These are phyloP conservation scores for Chrysaora quinquecirrha DNA, from an alignment of 30 jellyfish, hydroid and myxozoan species.

Conservation along the genomic window DNA sequence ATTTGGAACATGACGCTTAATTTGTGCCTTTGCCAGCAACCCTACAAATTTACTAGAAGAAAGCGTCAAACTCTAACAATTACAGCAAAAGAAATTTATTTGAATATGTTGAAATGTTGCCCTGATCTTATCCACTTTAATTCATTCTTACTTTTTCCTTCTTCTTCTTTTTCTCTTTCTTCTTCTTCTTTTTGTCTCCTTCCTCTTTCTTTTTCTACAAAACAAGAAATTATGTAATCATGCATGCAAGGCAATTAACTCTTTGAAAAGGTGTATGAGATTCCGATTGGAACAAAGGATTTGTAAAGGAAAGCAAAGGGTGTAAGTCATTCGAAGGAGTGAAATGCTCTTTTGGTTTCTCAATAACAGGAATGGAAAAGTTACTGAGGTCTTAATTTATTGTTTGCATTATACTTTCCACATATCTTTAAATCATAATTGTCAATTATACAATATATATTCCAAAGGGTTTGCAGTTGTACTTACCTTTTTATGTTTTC, in stretches of 20 bases:
- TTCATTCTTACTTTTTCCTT: conserved; percentile 41
- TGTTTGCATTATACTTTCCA: not conserved
- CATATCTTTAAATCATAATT: too few species aligned
- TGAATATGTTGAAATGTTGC: too few species aligned
- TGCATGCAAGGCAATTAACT: too few species aligned
- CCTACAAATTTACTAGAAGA: too few species aligned
- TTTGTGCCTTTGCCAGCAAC: too few species aligned
- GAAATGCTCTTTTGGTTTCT: not conserved
- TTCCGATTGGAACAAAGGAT: not conserved
- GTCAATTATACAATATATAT: too few species aligned
- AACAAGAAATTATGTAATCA: not conserved
- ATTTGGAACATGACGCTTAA: too few species aligned
- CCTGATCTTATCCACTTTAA: not conserved
- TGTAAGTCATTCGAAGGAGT: not conserved
- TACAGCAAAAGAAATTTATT: too few species aligned
- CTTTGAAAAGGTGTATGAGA: not conserved
- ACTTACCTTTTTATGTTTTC: conserved; percentile 41
- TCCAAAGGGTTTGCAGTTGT: not conserved
- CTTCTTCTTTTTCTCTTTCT: conserved; percentile 78
- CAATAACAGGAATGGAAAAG: not conserved
- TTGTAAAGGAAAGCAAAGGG: not conserved
- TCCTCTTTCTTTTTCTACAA: conserved; percentile 71
- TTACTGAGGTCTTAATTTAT: not conserved
- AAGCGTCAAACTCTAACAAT: too few species aligned
- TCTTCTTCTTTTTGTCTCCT: conserved; percentile 69